Conservation (phyloP, 2,888 invertebrate genomes). For the Orthosia gothica region DNA sequence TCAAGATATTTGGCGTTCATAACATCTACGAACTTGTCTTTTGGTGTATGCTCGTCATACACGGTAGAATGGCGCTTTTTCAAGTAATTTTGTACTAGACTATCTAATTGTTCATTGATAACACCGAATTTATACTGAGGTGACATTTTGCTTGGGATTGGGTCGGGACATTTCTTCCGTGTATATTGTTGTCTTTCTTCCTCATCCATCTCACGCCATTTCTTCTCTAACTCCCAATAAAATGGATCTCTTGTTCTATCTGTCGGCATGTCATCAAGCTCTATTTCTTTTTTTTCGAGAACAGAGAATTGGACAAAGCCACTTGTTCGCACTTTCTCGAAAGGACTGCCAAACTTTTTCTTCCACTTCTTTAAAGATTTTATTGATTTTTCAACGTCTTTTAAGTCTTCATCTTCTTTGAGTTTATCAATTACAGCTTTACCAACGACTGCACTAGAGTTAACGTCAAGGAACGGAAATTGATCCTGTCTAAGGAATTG, state of each 20-base stretch:
- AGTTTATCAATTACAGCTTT: slow-evolving; percentile 91
- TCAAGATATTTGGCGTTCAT: slow-evolving; percentile 95
- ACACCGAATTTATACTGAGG: slow-evolving; percentile 96
- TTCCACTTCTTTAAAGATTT: slow-evolving; percentile 93
- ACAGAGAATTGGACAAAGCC: slow-evolving; percentile 92
- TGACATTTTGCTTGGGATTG: slow-evolving; percentile 93
- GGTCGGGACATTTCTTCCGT: slow-evolving; percentile 94
- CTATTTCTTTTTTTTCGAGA: slow-evolving; percentile 87
- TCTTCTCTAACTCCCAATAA: slow-evolving; percentile 92
- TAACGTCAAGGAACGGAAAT: slow-evolving; percentile 96
- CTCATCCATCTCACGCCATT: slow-evolving; percentile 93
- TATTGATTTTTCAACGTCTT: slow-evolving; percentile 89
- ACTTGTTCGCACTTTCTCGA: slow-evolving; percentile 87
- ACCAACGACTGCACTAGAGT: slow-evolving; percentile 93
- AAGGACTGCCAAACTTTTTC: slow-evolving; percentile 88
- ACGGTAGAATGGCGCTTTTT: slow-evolving; percentile 82
- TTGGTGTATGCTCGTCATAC: slow-evolving; percentile 80
- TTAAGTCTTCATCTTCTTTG: slow-evolving; percentile 90
- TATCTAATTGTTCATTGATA: slow-evolving; percentile 95
- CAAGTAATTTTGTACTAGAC: slow-evolving; percentile 92
- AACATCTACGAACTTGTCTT: slow-evolving; percentile 92
- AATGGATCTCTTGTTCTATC: slow-evolving; percentile 92
- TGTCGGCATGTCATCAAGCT: slow-evolving; percentile 84
- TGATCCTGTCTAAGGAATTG: slow-evolving; percentile 95
- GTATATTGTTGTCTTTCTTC: slow-evolving; percentile 91